A percentile compares a stretch with the other conserved stretches of the same genome.
phyloP scores from a whole-genome alignment of 2,113 vertebrate genomes.

The Holacanthus passer region DNA sequence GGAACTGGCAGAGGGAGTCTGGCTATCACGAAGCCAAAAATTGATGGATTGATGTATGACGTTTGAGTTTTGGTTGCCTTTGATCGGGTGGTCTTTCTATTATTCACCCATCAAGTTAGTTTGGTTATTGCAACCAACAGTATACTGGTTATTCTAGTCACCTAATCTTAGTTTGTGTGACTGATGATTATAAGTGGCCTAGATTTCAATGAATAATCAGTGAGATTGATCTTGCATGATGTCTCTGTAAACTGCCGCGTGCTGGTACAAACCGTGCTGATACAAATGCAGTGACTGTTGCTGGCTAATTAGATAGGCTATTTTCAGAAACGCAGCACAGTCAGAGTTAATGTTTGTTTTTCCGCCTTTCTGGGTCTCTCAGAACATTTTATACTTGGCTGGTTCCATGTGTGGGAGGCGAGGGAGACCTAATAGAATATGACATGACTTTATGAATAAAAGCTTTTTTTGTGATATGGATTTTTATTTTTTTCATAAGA shows the following conservation, averaged over 20 bases:
- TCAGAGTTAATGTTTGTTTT: slow-evolving; percentile 57
- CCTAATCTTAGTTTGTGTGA: slow-evolving; percentile 44
- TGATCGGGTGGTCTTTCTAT: slow-evolving; percentile 19
- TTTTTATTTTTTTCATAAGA: slow-evolving; percentile 6
- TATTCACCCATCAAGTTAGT: slow-evolving; percentile 28
- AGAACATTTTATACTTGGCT: slow-evolving; percentile 59
- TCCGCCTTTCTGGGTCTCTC: slow-evolving; percentile 51
- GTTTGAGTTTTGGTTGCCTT: slow-evolving; percentile 35
- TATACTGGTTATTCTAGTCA: slow-evolving; percentile 17
- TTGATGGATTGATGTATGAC: slow-evolving; percentile 51
- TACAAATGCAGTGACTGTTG: slow-evolving; percentile 43
- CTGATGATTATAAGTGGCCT: slow-evolving; percentile 51
- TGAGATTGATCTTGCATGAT: slow-evolving; percentile 50
- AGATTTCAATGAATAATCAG: slow-evolving; percentile 50
- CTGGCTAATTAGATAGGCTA: slow-evolving; percentile 62
- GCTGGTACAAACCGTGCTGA: slow-evolving; percentile 35
- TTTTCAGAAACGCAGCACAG: slow-evolving; percentile 54
- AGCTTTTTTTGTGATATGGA: slow-evolving; percentile 29
- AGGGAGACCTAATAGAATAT: slow-evolving; percentile 32
- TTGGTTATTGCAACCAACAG: slow-evolving; percentile 1
- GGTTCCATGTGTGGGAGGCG: slow-evolving; percentile 45
- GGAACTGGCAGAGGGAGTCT: slow-evolving; percentile 76
- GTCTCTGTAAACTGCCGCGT: slow-evolving; percentile 23
- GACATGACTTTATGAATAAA: slow-evolving; percentile 55
- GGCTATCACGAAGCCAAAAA: slow-evolving; percentile 64